Conservation (phyloP, 2,113 vertebrate genomes). For the Laticauda laticaudata region DNA sequence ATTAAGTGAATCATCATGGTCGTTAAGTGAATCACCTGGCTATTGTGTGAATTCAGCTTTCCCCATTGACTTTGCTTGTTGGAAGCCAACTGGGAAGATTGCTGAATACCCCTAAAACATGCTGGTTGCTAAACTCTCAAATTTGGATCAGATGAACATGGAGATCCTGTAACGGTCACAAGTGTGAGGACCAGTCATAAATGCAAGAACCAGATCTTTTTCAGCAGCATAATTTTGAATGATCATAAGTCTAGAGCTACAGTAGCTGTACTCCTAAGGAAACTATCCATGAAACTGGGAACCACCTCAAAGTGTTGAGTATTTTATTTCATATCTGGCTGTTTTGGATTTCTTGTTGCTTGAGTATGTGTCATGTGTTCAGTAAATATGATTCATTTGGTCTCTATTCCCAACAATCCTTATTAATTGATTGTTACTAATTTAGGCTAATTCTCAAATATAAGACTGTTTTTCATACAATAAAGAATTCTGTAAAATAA, state of each 20-base stretch:
- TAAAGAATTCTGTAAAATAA: rapidly evolving
- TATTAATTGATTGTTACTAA: not conserved
- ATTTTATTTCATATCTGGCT: not conserved
- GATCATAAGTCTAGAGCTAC: not conserved
- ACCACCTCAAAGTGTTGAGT: not conserved
- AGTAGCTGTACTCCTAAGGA: not conserved
- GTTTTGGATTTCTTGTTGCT: not conserved
- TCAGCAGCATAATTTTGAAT: not conserved
- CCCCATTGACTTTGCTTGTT: not conserved
- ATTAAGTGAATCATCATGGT: not conserved
- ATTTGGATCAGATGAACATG: not conserved
- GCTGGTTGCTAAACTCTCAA: not conserved
- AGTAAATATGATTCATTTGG: not conserved
- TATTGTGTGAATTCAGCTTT: not conserved
- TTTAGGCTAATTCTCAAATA: not conserved
- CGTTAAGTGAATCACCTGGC: not conserved
- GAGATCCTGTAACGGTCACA: not conserved
- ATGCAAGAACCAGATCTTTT: not conserved
- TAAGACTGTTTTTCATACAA: not conserved
- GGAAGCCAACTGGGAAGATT: not conserved
- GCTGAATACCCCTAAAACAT: not conserved
- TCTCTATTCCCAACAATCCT: not conserved
- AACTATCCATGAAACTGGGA: not conserved
- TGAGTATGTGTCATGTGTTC: not conserved
- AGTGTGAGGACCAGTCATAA: not conserved